Evolutionary conservation across 1,140 invertebrate species (phyloP).

Genomic region (Patella vulgata): DNA sequence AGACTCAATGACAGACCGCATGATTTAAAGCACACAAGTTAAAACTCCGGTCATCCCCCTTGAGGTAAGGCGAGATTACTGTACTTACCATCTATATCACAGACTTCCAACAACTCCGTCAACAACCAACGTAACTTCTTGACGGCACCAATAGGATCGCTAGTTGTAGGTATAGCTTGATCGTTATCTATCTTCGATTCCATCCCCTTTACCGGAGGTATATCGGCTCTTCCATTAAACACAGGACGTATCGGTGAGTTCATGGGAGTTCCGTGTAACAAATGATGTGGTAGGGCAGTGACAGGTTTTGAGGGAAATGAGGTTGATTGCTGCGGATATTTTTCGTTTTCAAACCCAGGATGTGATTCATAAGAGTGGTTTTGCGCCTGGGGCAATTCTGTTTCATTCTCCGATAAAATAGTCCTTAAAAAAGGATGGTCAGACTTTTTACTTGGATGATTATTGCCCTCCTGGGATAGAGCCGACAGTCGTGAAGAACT

Average conservation of each 20-base stretch:
- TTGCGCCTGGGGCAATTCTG: neutral
- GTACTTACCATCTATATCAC: slow-evolving; percentile 45
- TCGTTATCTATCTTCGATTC: neutral
- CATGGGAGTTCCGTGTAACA: neutral
- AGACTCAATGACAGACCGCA: neutral
- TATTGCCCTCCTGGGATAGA: too few species aligned
- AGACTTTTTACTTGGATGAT: too few species aligned
- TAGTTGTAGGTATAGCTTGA: neutral
- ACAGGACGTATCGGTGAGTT: neutral
- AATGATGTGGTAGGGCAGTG: too few species aligned
- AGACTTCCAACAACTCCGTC: slow-evolving; percentile 43
- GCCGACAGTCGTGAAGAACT: too few species aligned
- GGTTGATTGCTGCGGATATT: too few species aligned
- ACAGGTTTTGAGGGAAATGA: too few species aligned
- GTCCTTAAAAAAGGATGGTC: too few species aligned
- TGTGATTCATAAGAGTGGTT: neutral
- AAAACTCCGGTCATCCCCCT: too few species aligned
- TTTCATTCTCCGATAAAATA: too few species aligned
- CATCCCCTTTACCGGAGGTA: neutral
- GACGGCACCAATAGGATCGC: slow-evolving; percentile 23
- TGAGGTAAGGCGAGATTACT: too few species aligned
- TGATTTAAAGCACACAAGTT: neutral
- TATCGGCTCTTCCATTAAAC: neutral
- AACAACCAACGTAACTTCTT: slow-evolving; percentile 40
- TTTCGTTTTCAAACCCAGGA: too few species aligned